Conservation (phyloP, 2,888 invertebrate species). For the Parnassius glacialis region DNA sequence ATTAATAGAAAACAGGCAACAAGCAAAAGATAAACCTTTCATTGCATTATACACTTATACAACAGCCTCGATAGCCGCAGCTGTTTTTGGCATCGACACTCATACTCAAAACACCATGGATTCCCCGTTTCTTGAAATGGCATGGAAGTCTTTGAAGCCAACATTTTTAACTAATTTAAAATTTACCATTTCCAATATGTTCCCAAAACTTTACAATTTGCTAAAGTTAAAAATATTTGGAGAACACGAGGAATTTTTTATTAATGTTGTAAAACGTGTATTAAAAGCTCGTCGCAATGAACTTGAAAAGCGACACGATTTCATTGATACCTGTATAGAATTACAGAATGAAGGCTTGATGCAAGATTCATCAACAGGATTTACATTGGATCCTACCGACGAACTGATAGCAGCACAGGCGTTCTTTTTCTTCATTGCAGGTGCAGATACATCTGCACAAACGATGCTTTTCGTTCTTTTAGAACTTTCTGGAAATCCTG, state of each 20-base stretch:
- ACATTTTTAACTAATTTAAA: slow-evolving; percentile 36
- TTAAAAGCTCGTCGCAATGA: slow-evolving; percentile 42
- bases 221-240: too few relatives aligned
- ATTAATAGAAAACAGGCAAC: slow-evolving; percentile 40
- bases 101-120: slow-evolving; percentile 53
- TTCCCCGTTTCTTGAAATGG: slow-evolving; percentile 55
- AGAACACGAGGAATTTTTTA: too few relatives aligned
- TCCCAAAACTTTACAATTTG: slow-evolving; percentile 40
- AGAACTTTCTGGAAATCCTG: slow-evolving; percentile 41
- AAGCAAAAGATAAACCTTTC: slow-evolving; percentile 44
- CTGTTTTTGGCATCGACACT: slow-evolving; percentile 68
- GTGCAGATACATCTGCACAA: too few relatives aligned
- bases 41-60: slow-evolving; percentile 51
- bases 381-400: too few relatives aligned
- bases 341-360: slow-evolving; percentile 34
- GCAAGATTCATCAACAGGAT: slow-evolving; percentile 25
- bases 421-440: too few relatives aligned
- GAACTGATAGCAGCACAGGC: too few relatives aligned
- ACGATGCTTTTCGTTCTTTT: too few relatives aligned
- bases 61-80: slow-evolving; percentile 55
- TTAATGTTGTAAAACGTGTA: slow-evolving; percentile 23
- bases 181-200: slow-evolving; percentile 37
- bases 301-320: slow-evolving; percentile 35
- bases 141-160: slow-evolving; percentile 44
- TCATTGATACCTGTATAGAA: slow-evolving; percentile 37